Percentiles rank a stretch among this genome's conserved stretches.
These are phyloP conservation scores for Girardinichthys multiradiatus DNA, from an alignment of 2,113 vertebrate species.

Conservation along the genomic window DNA sequence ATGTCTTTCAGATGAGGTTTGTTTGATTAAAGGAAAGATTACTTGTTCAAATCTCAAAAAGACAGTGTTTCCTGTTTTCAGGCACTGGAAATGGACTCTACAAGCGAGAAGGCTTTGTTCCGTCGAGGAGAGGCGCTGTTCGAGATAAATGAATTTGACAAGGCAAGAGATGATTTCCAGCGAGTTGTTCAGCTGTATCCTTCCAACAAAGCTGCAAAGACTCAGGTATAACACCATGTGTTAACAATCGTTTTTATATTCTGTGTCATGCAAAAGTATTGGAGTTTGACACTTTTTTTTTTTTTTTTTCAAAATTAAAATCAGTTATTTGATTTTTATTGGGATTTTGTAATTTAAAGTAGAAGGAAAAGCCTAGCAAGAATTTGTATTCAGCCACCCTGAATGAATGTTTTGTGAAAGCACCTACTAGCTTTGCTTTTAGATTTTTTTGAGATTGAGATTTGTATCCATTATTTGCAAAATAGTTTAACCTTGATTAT, in stretches of 20 bases:
- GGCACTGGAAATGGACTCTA: slow-evolving; percentile 89
- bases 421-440: no score
- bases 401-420: no score
- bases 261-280: not conserved
- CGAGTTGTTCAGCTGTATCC: slow-evolving; percentile 92
- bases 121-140: slow-evolving; percentile 90
- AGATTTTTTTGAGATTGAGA: no score
- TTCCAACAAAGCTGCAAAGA: slow-evolving; percentile 92
- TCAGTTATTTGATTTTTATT: not conserved
- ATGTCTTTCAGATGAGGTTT: not conserved
- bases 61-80: slow-evolving; percentile 47
- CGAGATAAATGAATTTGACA: slow-evolving; percentile 91
- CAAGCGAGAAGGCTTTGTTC: slow-evolving; percentile 96
- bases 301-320: no score
- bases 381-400: not conserved
- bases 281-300: not conserved
- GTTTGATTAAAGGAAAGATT: no score
- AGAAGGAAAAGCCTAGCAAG: not conserved
- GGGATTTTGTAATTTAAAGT: not conserved
- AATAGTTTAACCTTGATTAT: no score
- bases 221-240: slow-evolving; percentile 75
- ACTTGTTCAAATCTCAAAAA: not conserved
- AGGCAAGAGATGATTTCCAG: slow-evolving; percentile 90
- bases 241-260: no score
- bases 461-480: no score